phyloP scores from a whole-genome alignment of 2,113 vertebrate genomes.

The Xenotilapia caudafasciata region DNA sequence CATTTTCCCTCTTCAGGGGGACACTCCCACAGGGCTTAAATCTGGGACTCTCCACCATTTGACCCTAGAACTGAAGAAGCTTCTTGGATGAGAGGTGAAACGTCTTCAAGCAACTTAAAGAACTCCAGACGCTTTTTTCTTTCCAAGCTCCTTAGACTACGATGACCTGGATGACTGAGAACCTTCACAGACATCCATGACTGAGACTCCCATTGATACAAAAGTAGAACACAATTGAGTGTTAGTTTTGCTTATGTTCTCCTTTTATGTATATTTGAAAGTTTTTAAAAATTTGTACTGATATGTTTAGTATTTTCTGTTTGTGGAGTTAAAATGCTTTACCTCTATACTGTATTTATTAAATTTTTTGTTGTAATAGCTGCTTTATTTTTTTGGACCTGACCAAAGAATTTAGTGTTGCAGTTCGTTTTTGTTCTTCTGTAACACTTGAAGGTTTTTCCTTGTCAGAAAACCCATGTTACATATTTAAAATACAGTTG shows the following conservation, averaged over 20 bases:
- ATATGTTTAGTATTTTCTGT: not conserved
- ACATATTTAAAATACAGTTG: not conserved
- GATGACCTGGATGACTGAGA: not conserved
- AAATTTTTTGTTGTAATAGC: not conserved
- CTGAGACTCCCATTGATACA: not conserved
- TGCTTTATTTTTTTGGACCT: not conserved
- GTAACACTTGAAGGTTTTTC: not conserved
- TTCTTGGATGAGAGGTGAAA: not conserved
- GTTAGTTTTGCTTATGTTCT: not conserved
- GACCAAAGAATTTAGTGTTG: not conserved
- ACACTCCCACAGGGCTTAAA: not conserved
- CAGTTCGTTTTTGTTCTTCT: not conserved
- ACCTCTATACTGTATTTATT: not conserved
- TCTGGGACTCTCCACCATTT: not conserved
- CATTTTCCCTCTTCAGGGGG: not conserved
- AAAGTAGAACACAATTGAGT: not conserved
- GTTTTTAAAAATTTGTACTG: not conserved
- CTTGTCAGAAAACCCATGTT: not conserved
- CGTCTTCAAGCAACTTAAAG: not conserved
- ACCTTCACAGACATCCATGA: not conserved
- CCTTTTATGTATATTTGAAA: not conserved
- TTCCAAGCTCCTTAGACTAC: not conserved
- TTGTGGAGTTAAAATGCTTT: not conserved
- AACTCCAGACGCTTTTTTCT: rapidly evolving
- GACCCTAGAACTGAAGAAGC: not conserved